Conservation (phyloP, 2,113 vertebrate genomes). For the Chloropsis hardwickii region DNA sequence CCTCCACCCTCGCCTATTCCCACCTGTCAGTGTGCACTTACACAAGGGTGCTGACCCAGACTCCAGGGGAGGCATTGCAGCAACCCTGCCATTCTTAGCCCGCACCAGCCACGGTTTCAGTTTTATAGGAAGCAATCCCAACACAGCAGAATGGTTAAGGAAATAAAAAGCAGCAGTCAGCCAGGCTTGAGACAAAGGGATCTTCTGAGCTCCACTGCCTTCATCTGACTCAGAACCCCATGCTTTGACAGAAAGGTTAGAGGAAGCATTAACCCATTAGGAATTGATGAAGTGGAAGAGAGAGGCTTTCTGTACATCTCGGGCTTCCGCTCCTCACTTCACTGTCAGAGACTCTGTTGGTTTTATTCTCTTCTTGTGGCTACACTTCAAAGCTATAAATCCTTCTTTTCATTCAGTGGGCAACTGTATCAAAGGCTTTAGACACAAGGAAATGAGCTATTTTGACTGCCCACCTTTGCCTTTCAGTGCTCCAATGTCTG, state of each 20-base stretch:
- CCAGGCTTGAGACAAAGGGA: not conserved
- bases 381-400: not conserved
- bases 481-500: not conserved
- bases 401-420: not conserved
- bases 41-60: constrained; percentile 59
- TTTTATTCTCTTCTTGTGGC: not conserved
- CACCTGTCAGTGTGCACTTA: constrained; percentile 73
- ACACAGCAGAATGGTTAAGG: not conserved
- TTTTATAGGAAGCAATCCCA: constrained; percentile 25
- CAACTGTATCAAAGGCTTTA: not conserved
- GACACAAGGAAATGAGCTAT: not conserved
- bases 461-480: not conserved
- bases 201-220: not conserved
- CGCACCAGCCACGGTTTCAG: constrained; percentile 9
- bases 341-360: not conserved
- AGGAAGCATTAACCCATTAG: constrained; percentile 16
- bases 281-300: not conserved
- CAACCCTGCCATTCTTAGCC: constrained; percentile 55
- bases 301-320: not conserved
- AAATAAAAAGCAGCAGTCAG: not conserved
- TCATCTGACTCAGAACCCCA: not conserved
- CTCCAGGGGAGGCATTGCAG: constrained; percentile 34
- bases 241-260: not conserved
- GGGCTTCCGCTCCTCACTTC: not conserved
- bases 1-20: constrained; percentile 53